Evolutionary conservation across 2,888 invertebrate genomes (phyloP).

Genomic region (Cylloceria caligata): DNA sequence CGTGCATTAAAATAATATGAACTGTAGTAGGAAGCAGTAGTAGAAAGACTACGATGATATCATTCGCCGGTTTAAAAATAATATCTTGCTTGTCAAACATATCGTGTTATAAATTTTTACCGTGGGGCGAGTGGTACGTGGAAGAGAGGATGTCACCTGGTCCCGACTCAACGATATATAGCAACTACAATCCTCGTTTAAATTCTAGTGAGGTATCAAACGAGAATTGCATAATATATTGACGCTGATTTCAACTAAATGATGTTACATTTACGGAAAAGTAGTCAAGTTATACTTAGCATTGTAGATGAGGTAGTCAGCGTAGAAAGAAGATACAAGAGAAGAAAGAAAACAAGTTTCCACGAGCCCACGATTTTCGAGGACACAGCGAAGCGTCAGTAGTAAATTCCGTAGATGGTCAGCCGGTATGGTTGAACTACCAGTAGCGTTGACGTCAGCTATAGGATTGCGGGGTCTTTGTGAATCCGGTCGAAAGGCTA

Average conservation of each 20-base stretch:
- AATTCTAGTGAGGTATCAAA: background rate
- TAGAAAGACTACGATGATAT: background rate
- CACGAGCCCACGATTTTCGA: slow-evolving; percentile 19
- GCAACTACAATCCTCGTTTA: background rate
- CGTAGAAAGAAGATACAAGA: slow-evolving; percentile 5
- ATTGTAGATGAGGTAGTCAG: slow-evolving; percentile 28
- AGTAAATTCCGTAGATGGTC: slow-evolving; percentile 55
- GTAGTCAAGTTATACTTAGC: slow-evolving; percentile 1
- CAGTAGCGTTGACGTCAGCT: slow-evolving; percentile 30
- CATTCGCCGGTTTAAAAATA: background rate
- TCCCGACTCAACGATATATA: no score
- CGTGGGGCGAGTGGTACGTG: background rate
- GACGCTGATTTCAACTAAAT: background rate
- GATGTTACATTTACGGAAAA: background rate
- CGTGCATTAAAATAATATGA: background rate
- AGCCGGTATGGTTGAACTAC: slow-evolving; percentile 46
- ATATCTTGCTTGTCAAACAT: background rate
- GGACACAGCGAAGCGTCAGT: slow-evolving; percentile 42
- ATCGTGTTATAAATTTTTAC: background rate
- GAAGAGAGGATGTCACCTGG: background rate
- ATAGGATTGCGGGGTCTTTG: slow-evolving; percentile 53
- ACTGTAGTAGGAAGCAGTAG: background rate
- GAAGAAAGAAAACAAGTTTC: background rate
- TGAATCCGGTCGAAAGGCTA: slow-evolving; percentile 62
- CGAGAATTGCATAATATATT: background rate